These are phyloP conservation scores for Sphenodon punctatus DNA, from an alignment of 2,797 vertebrate genomes.

Conservation along the genomic window DNA sequence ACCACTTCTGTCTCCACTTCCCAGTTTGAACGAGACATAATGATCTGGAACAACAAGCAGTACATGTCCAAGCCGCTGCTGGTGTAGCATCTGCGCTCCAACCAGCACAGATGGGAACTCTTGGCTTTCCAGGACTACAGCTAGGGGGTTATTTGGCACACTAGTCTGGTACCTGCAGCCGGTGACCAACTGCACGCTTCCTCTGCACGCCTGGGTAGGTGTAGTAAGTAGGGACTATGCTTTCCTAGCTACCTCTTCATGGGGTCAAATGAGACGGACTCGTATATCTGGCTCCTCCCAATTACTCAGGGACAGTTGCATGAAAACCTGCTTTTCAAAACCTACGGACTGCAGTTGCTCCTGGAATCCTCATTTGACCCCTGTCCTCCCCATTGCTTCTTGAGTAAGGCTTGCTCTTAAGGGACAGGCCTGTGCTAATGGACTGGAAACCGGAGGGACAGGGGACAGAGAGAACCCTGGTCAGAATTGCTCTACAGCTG, in stretches of 20 bases:
- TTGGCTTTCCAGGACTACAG: constrained; percentile 89
- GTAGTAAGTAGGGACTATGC: neutral
- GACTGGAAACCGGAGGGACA: neutral
- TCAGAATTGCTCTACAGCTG: neutral
- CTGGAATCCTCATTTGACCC: neutral
- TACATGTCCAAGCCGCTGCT: constrained; percentile 82
- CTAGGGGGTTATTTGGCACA: constrained; percentile 56
- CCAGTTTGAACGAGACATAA: constrained; percentile 86
- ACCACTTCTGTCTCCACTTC: neutral
- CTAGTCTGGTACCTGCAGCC: constrained; percentile 73
- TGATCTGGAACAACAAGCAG: constrained; percentile 91
- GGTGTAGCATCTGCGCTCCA: constrained; percentile 82
- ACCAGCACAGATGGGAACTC: constrained; percentile 85
- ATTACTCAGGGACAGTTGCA: neutral
- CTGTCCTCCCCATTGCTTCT: neutral
- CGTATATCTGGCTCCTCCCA: neutral
- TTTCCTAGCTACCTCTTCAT: neutral
- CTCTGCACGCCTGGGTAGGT: no score
- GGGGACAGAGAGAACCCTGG: neutral
- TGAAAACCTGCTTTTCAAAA: neutral
- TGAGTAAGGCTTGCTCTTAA: no score
- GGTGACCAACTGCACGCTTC: no score
- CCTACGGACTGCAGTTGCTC: neutral
- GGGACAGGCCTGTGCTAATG: neutral
- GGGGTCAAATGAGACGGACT: neutral